phyloP scores from a whole-genome alignment of 1,140 invertebrate species.

The Dryas iulia region DNA sequence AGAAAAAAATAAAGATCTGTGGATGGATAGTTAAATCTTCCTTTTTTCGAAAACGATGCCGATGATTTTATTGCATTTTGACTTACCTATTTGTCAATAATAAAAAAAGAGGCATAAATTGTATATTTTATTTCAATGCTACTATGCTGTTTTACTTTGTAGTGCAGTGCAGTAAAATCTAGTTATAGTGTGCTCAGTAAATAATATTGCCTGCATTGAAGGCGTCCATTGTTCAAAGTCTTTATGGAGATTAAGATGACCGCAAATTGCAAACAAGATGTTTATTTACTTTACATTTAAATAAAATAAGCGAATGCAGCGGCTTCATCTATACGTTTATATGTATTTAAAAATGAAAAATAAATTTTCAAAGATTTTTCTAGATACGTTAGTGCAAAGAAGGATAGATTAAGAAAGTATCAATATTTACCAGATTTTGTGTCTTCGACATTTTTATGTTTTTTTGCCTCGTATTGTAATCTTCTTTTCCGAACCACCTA shows the following conservation, averaged over 20 bases:
- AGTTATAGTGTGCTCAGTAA: background rate
- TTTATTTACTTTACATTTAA: slow-evolving; percentile 6
- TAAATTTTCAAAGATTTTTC: too few relatives aligned
- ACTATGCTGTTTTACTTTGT: background rate
- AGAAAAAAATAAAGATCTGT: too few relatives aligned
- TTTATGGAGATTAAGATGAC: background rate
- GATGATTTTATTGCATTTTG: too few relatives aligned
- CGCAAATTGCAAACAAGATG: slow-evolving; percentile 6
- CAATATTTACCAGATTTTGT: slow-evolving; percentile 14
- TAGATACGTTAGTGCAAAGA: too few relatives aligned
- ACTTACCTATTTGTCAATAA: too few relatives aligned
- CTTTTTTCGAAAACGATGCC: too few relatives aligned
- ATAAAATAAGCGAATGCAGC: background rate
- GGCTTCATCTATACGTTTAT: too few relatives aligned
- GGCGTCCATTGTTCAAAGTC: slow-evolving; percentile 18
- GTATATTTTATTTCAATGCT: background rate
- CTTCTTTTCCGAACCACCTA: slow-evolving; percentile 53
- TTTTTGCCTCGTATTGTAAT: slow-evolving; percentile 43
- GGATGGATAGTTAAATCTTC: too few relatives aligned
- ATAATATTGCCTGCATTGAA: slow-evolving; percentile 4
- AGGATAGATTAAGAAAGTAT: background rate
- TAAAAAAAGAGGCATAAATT: too few relatives aligned
- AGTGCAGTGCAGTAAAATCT: background rate
- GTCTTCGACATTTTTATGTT: slow-evolving; percentile 5
- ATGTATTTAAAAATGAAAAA: too few relatives aligned